Conservation (phyloP, 2,797 vertebrate genomes). For the Danio albolineatus region DNA sequence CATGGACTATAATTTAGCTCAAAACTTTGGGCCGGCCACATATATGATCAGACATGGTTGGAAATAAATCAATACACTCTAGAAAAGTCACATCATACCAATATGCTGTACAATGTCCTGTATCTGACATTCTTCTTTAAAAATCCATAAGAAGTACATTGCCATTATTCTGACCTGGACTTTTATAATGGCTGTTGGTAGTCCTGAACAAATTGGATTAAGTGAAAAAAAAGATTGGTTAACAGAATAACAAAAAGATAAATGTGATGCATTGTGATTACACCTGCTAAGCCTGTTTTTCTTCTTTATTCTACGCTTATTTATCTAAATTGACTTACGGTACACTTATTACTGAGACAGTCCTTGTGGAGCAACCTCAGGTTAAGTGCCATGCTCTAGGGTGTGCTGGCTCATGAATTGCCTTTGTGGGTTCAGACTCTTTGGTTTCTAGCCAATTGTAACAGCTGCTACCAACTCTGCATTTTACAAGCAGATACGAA, state of each 20-base stretch:
- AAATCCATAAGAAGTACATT: constrained; percentile 68
- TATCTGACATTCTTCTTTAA: constrained; percentile 61
- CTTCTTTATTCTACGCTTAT: neutral
- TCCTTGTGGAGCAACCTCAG: constrained; percentile 2
- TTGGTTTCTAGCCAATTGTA: neutral
- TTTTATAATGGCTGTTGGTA: constrained; percentile 58
- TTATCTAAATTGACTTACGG: neutral
- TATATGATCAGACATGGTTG: constrained; percentile 66
- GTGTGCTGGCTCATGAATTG: neutral
- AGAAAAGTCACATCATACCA: constrained; percentile 68
- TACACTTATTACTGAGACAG: constrained; percentile 21
- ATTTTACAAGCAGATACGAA: neutral
- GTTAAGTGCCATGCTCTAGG: constrained; percentile 11
- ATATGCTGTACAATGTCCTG: constrained; percentile 68
- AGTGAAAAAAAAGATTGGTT: neutral
- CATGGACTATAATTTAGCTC: constrained; percentile 10
- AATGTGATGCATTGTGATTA: neutral
- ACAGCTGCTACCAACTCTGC: neutral
- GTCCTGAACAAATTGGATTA: constrained; percentile 54
- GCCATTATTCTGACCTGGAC: constrained; percentile 64
- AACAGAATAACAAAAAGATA: constrained; percentile 7
- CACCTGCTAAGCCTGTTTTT: neutral
- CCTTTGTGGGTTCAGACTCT: constrained; percentile 7
- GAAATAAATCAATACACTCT: constrained; percentile 74
- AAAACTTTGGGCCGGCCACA: constrained; percentile 61